Base-by-base conservation (phyloP, 2,113 vertebrate genomes). In the Lontra canadensis region DNA sequence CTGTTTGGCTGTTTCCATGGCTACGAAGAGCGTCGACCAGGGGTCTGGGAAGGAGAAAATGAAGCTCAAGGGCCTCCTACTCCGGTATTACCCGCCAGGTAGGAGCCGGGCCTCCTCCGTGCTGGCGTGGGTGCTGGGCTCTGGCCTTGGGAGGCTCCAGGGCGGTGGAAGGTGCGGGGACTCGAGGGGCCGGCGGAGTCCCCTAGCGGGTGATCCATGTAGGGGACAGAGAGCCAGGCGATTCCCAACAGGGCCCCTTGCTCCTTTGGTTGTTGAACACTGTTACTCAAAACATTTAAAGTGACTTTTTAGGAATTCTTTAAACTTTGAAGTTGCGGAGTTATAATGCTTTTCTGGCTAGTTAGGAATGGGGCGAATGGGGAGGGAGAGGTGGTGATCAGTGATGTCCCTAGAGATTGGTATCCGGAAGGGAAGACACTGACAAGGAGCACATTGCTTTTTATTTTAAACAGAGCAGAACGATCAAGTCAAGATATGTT, bases 81-180 rank as follows among this genome's bases (percentile, higher is more conserved):
- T 99, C 11, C 98, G 99, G 55, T 99, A 99, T 98, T 99, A 99
- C 95, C 99, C 99, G 1, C 99, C 99, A 98, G 99, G 99, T 99
- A 99, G 98, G 29, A 67, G 95, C 4, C 34, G 10, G 42, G 7
- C 2, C 44, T 18, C 0, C 9, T 74, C 36, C 5, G 4, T 18
- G 14, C 10, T 34, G n/a, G 0, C 4, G 12, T 29, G 52, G 59
- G 31, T 1, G 8, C 67, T 49, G n/a, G 47, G 1, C 57, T 44
- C 80, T 4, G 34, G 55, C 39, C 1, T 52, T 4, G 90, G 14
- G 47, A 18, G 29, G 86, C 31, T 49, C 18, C 23, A n/a, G 55
- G 82, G 17, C 3, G 6, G 69, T 1, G 76, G 31, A 52, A 23
- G 7, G 42, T 11, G 13, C 15, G 1, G 34, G 80, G 34, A 4